Evolutionary conservation across 2,113 vertebrate species (phyloP).

Genomic region (Cinclus cinclus): DNA sequence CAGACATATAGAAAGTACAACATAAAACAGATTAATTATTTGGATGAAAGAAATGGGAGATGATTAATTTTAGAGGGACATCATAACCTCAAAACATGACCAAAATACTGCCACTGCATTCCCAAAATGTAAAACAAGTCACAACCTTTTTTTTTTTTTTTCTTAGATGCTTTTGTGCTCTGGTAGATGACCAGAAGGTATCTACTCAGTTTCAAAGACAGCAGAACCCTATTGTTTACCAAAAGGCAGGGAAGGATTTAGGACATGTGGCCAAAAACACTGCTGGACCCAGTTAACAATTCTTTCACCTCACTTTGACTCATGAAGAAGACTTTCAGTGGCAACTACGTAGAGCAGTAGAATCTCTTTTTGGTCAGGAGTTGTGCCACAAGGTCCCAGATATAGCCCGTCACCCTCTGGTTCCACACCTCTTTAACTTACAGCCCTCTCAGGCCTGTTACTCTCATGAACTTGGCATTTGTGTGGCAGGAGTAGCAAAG

Average conservation of each 20-base stretch:
- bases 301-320: not conserved
- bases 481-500: not conserved
- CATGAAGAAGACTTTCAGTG: not conserved
- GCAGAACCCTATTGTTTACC: rapidly evolving
- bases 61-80: not conserved
- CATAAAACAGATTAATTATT: not conserved
- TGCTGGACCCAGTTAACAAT: not conserved
- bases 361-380: not conserved
- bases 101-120: not conserved
- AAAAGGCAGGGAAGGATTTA: not conserved
- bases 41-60: not conserved
- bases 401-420: not conserved
- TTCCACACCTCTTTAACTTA: not conserved
- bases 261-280: not conserved
- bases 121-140: not conserved
- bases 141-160: not conserved
- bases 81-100: not conserved
- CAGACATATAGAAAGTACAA: not conserved
- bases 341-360: rapidly evolving
- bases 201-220: not conserved
- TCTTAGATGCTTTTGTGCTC: not conserved
- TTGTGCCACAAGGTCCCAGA: not conserved
- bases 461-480: not conserved
- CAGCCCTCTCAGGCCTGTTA: not conserved
- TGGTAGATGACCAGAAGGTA: not conserved